Percentiles rank a stretch among this genome's conserved stretches.
These are phyloP conservation scores for Pachyramphus minor DNA, from an alignment of 2,113 vertebrate species.

Conservation along the genomic window DNA sequence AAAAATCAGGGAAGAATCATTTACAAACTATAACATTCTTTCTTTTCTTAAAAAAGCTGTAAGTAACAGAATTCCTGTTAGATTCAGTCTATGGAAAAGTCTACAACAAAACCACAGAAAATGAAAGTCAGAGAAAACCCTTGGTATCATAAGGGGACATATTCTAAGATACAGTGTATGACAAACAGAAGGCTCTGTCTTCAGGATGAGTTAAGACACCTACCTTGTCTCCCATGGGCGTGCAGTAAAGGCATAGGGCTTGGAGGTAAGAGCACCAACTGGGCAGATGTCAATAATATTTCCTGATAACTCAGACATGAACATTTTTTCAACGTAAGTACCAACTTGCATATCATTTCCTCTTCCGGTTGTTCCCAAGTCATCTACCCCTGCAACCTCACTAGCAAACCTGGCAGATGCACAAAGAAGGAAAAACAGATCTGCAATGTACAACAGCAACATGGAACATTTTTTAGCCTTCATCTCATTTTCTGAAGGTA, in stretches of 20 bases:
- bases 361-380: constrained; percentile 94
- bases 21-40: background rate
- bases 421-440: constrained; percentile 5
- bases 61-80: background rate
- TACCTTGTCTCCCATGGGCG: constrained; percentile 98
- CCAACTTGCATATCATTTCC: constrained; percentile 97
- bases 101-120: background rate
- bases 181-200: background rate
- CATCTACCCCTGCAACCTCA: constrained; percentile 96
- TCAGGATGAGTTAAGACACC: background rate
- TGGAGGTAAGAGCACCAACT: constrained; percentile 95
- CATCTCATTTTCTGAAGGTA: background rate
- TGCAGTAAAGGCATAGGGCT: constrained; percentile 96
- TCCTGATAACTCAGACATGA: constrained; percentile 96
- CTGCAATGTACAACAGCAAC: background rate
- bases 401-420: constrained; percentile 86
- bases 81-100: background rate
- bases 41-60: background rate
- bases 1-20: background rate
- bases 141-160: background rate
- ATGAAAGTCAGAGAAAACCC: background rate
- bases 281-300: constrained; percentile 97
- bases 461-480: background rate
- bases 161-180: background rate
- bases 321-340: constrained; percentile 98